Base-by-base conservation (phyloP, 2,888 invertebrate species). In the Agonopterix alstromeriana region DNA sequence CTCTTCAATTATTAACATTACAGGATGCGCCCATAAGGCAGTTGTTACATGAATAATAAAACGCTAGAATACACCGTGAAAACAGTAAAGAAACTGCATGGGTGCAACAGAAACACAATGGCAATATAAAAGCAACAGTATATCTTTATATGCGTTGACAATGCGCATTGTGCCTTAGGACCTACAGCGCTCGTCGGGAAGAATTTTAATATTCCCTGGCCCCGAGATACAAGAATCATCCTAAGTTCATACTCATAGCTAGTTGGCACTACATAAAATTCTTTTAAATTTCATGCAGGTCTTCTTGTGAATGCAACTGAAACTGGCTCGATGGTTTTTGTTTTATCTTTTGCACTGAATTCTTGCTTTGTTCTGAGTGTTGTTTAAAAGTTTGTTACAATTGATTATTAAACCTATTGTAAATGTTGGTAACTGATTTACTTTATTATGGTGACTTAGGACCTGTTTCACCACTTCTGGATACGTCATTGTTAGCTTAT, bases 31-130 rank as follows among this genome's bases (percentile, higher is more conserved):
- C n/a, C 79, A 70, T 72, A 78, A 81, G 78, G 77, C 75, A 68
- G 77, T 78, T 74, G 75, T 81, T 76, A 73, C 74, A 81, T 84
- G 79, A 84, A 86, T 86, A 86, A 86, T 86, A 85, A 79, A 86
- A 80, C 65, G 65, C 67, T 67, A 71, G 79, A 78, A 85, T 77
- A 79, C 73, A 68, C 77, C 70, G 75, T 78, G 79, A 76, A 81
- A 78, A 81, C 72, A 72, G 76, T 69, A 73, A 81, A 81, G 81
- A 75, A 81, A 77, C 73, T 71, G 77, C 77, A 74, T 72, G 73
- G 82, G 79, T 70, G 81, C 74, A 70, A 65, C 70, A 87, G 81
- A 73, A 70, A 65, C 70, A 87, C 87, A 87, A 87, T 86, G 67
- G 82, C 63, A 71, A 68, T 82, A 77, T 84, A 80, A 84, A 84